Base-by-base conservation (phyloP, 37 sponge, comb jelly and placozoan species). In the Amphimedon queenslandica region DNA sequence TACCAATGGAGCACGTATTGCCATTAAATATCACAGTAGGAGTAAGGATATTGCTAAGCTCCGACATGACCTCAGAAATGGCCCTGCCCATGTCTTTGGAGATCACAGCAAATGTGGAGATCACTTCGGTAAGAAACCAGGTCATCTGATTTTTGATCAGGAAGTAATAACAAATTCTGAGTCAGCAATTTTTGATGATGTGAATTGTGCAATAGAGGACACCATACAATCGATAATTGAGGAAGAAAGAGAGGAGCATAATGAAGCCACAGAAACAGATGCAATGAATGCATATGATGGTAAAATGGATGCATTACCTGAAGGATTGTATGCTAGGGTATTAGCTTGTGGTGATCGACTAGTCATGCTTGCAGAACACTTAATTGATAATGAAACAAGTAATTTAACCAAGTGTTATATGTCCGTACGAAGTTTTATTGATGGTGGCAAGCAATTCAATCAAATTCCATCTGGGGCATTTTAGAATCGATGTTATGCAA, bases 371-470 rank as follows among this genome's bases (percentile, higher is more conserved):
- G 41, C 71, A 40, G 1, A 2, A 8, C 80, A 79, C 21, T n/a
- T n/a, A n/a, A n/a, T n/a, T n/a, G n/a, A n/a, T n/a, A n/a, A n/a
- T n/a, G n/a, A n/a, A n/a, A n/a, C 80, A 4, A 69, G 71, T 32
- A 79, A 79, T 41, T 24, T 69, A 4, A 63, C 80, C 20, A 71
- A 79, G 37, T 25, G 71, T 31, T 76, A 40, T 41, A 79, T 69
- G 80, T 40, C 51, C 33, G 40, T 79, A 8, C 39, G 64, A 24
- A 39, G 71, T 34, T 10, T 27, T 13, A 58, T 58, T 2, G 71
- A 79, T 79, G 80, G 80, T 4, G 80, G 80, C 0, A 70, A 79
- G 63, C 32, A 70, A 5, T 69, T 28, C 71, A 79, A 79, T 34
- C 57, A 71, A 13, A 47, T 47, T 18, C 71, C 69, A 58, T 24